phyloP scores from a whole-genome alignment of 2,888 invertebrate species.

The Synanthedon tipuliformis region DNA sequence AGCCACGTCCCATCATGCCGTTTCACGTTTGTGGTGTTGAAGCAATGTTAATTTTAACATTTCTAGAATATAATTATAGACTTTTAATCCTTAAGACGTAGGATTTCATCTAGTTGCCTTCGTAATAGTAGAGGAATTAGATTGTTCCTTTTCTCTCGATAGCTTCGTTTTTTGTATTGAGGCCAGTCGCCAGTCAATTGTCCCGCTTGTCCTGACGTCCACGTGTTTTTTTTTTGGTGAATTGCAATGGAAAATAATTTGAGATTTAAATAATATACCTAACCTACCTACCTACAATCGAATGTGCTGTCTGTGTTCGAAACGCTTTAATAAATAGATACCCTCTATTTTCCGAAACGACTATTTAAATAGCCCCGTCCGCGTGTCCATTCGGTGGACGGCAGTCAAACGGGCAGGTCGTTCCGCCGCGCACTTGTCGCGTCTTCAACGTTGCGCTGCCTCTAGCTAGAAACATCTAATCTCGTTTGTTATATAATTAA shows the following conservation, averaged over 20 bases:
- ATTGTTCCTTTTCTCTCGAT: constrained; percentile 62
- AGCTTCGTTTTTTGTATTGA: constrained; percentile 43
- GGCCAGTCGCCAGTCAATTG: constrained; percentile 54
- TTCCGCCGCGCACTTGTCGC: constrained; percentile 10
- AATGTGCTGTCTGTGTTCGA: no score
- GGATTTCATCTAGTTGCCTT: constrained; percentile 70
- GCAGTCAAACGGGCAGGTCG: constrained; percentile 6
- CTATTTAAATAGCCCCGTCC: no score
- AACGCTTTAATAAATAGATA: no score
- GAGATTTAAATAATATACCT: no score
- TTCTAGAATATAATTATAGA: constrained; percentile 58
- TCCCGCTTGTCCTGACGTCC: constrained; percentile 36
- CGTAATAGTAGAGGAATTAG: constrained; percentile 65
- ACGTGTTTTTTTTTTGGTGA: constrained; percentile 10
- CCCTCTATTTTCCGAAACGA: no score
- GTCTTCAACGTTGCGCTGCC: constrained; percentile 34
- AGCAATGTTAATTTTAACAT: constrained; percentile 70
- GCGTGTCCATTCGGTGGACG: no score
- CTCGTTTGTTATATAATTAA: constrained; percentile 1
- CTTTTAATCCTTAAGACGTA: constrained; percentile 65
- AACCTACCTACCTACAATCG: no score
- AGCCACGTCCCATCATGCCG: neutral
- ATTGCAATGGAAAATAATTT: no score
- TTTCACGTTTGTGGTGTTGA: constrained; percentile 44
- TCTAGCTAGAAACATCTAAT: constrained; percentile 47